These are phyloP conservation scores for Platyscelio sp. DNA, from an alignment of 2,888 invertebrate genomes.

Conservation along the genomic window DNA sequence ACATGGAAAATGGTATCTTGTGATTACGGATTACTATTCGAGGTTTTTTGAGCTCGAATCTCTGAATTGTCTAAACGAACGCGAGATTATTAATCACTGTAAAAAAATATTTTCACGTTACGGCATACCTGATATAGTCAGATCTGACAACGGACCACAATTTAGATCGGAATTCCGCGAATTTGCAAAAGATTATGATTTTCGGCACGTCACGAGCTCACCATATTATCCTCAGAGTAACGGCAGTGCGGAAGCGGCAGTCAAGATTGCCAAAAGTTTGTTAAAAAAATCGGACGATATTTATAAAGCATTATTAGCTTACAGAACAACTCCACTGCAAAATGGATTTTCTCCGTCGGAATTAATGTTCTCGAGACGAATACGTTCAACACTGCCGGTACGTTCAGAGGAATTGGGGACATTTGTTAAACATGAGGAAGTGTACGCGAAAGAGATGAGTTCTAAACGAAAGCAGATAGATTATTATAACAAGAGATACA, in stretches of 20 bases:
- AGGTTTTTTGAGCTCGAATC: conserved; percentile 64
- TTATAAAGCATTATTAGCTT: conserved; percentile 40
- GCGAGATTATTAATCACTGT: conserved; percentile 38
- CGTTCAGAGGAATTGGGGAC: not conserved
- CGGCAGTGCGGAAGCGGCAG: conserved; percentile 65
- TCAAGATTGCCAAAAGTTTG: conserved; percentile 66
- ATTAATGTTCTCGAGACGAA: conserved; percentile 47
- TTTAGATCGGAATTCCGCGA: conserved; percentile 49
- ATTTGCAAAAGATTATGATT: conserved; percentile 58
- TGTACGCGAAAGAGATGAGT: conserved; percentile 45
- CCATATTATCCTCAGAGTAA: conserved; percentile 72
- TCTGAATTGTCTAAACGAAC: conserved; percentile 39
- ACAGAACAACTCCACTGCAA: conserved; percentile 53
- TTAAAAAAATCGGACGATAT: conserved; percentile 54
- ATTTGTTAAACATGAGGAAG: not conserved
- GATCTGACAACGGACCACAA: conserved; percentile 50
- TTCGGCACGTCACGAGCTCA: conserved; percentile 68
- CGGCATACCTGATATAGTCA: conserved; percentile 41
- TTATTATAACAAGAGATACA: conserved; percentile 67
- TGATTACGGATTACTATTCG: conserved; percentile 70
- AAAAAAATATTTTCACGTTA: conserved; percentile 34
- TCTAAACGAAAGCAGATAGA: conserved; percentile 49
- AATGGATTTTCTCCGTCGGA: conserved; percentile 51
- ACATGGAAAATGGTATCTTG: conserved; percentile 60
- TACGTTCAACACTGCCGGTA: conserved; percentile 53